Evolutionary conservation across 2,113 vertebrate genomes (phyloP).

Genomic region (Lipophrys pholis): DNA sequence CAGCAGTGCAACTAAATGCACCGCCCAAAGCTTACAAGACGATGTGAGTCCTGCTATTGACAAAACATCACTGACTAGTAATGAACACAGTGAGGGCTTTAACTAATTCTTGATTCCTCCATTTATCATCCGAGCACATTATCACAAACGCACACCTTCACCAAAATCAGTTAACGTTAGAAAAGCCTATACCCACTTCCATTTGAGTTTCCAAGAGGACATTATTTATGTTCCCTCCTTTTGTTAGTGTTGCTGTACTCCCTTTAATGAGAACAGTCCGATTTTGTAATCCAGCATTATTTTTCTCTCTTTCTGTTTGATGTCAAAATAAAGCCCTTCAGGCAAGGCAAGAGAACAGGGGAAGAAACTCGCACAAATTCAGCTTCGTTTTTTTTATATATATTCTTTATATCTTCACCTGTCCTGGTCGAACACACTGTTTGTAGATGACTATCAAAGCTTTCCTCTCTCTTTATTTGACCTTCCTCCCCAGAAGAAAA

Average conservation of each 20-base stretch:
- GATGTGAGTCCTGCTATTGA: slow-evolving; percentile 91
- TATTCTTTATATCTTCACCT: slow-evolving; percentile 66
- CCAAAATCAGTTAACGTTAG: slow-evolving; percentile 36
- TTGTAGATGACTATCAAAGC: slow-evolving; percentile 79
- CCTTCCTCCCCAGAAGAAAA: slow-evolving; percentile 75
- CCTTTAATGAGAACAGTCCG: slow-evolving; percentile 64
- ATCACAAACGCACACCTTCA: slow-evolving; percentile 50
- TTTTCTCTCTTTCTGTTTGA: slow-evolving; percentile 62
- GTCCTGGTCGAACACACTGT: slow-evolving; percentile 73
- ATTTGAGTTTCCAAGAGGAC: slow-evolving; percentile 30
- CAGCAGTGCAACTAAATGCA: slow-evolving; percentile 91
- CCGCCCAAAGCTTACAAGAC: slow-evolving; percentile 94
- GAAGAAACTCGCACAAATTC: slow-evolving; percentile 57
- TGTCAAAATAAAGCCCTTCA: slow-evolving; percentile 70
- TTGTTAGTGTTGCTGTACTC: slow-evolving; percentile 35
- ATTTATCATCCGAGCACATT: slow-evolving; percentile 53
- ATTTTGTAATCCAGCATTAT: slow-evolving; percentile 61
- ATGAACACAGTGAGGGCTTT: slow-evolving; percentile 83
- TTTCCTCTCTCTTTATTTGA: slow-evolving; percentile 70
- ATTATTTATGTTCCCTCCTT: slow-evolving; percentile 46
- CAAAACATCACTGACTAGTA: slow-evolving; percentile 90
- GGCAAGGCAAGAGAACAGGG: slow-evolving; percentile 52
- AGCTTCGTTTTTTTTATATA: slow-evolving; percentile 44
- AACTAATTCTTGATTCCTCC: slow-evolving; percentile 62
- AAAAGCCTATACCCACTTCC: slow-evolving; percentile 31